phyloP scores from a whole-genome alignment of 2,888 invertebrate genomes.

The Aleiodes alternator region DNA sequence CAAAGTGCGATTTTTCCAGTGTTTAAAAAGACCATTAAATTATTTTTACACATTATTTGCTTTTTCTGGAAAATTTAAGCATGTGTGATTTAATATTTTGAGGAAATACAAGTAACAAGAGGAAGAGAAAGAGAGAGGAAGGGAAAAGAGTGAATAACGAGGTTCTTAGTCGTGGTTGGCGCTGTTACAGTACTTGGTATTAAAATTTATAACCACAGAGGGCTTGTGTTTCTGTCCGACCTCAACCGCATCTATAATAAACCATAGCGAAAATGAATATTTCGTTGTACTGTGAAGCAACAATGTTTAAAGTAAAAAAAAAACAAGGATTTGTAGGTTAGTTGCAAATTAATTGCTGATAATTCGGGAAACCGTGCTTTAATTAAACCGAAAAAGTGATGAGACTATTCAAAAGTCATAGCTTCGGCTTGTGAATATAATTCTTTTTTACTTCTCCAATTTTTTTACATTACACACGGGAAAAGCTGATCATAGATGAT shows the following conservation, averaged over 20 bases:
- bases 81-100: too few species aligned
- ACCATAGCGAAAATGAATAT: constrained; percentile 29
- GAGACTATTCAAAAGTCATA: too few species aligned
- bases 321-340: too few species aligned
- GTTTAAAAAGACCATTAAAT: too few species aligned
- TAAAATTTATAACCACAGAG: constrained; percentile 35
- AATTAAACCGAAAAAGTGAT: too few species aligned
- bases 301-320: neutral
- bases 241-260: constrained; percentile 28
- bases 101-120: neutral
- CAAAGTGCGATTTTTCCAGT: constrained; percentile 28
- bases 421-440: too few species aligned
- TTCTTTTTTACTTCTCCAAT: neutral
- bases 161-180: constrained; percentile 17
- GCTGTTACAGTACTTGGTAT: constrained; percentile 29
- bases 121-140: neutral
- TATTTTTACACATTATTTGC: too few species aligned
- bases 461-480: too few species aligned
- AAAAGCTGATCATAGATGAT: too few species aligned
- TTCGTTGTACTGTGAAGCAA: neutral
- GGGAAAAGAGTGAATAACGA: constrained; percentile 15
- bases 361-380: too few species aligned
- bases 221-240: constrained; percentile 14
- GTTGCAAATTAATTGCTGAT: too few species aligned
- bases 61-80: too few species aligned